phyloP scores from a whole-genome alignment of 2,888 invertebrate genomes.

The Nomada flava region DNA sequence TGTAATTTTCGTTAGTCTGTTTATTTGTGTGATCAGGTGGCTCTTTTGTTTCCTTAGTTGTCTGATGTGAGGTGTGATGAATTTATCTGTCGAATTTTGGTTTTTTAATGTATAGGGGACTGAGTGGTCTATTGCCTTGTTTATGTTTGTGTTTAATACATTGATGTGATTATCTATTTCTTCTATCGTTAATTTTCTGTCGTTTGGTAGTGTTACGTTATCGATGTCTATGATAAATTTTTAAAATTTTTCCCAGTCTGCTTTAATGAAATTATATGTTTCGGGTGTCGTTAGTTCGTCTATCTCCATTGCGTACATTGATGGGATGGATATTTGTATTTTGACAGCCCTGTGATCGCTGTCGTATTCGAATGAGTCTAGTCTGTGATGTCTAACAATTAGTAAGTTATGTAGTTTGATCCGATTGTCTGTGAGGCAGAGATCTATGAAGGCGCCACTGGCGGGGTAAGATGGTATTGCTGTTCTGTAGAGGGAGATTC shows the following conservation, averaged over 20 bases:
- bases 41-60: neutral
- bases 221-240: neutral
- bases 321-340: neutral
- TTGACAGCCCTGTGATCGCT: neutral
- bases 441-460: neutral
- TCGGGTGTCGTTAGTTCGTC: neutral
- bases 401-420: neutral
- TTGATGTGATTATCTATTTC: slow-evolving; percentile 26
- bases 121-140: too few species aligned
- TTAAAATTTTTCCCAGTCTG: slow-evolving; percentile 47
- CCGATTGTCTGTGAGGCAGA: slow-evolving; percentile 7
- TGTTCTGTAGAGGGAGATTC: neutral
- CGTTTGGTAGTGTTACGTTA: slow-evolving; percentile 1
- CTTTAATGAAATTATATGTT: slow-evolving; percentile 34
- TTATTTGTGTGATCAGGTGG: neutral
- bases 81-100: neutral
- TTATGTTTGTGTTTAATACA: too few species aligned
- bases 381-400: neutral
- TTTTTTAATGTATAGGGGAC: too few species aligned
- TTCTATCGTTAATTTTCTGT: slow-evolving; percentile 46
- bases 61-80: neutral
- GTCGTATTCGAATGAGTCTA: neutral
- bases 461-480: neutral
- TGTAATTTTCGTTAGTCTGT: too few species aligned
- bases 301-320: neutral